Evolutionary conservation across 2,113 vertebrate genomes (phyloP), one percentile per base, ranked within the genome.

Genomic region (Marmota monax): DNA sequence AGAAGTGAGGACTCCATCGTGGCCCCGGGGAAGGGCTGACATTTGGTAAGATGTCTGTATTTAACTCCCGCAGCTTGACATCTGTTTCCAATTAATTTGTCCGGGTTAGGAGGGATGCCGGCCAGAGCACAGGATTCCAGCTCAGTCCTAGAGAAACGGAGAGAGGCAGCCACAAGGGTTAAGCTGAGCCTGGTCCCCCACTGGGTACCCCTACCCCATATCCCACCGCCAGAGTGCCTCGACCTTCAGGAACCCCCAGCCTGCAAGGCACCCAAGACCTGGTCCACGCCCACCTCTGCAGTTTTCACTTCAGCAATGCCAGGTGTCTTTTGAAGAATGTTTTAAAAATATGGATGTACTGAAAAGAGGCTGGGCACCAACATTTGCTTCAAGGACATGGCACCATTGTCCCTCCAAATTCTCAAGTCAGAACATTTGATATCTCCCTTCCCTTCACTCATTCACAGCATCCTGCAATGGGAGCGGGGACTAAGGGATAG

Each of bases 1-100:
- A 88, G 88, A 95, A 73, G 42, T 0, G 1, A 93, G 82, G 93
- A 85, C 77, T 89, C 88, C 51, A 8, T 22, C 2, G 0, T 90
- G 94, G 94, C 97, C 96, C 96, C 76, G 69, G 96, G 96, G 90
- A 97, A 97, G 34, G 90, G 67, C 37, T 97, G 96, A 96, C 96
- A 97, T 97, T 97, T 97, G 97, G 82, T 96, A 78, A 96, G 92
- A 96, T 95, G 92, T 92, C 90, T 96, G 95, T 97, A 76, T 97
- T 98, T 97, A 97, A 96, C 96, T 96, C 88, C 95, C 95, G 96
- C 92, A 37, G 76, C 92, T 96, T 97, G 96, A 95, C 97, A 97
- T 97, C 97, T 98, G 97, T 97, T 98, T 94, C 88, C 95, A 96
- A 97, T 98, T 98, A 97, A 98, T 97, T 94, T 83, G 96, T 94